These are phyloP conservation scores for Drosophila setosimentum DNA, from an alignment of 2,888 invertebrate species.

Conservation along the genomic window DNA sequence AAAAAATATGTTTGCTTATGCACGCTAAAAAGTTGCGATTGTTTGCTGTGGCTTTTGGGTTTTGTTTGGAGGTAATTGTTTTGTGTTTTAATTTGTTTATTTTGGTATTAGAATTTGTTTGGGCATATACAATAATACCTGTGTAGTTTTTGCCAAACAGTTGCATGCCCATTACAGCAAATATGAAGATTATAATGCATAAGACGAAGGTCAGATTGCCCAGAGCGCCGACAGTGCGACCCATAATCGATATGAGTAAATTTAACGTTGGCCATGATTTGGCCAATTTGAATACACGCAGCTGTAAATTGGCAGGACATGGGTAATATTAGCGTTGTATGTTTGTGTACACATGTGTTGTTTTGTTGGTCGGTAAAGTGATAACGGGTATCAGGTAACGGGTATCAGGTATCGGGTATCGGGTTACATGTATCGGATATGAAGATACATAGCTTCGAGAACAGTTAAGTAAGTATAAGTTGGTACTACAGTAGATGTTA, in stretches of 20 bases:
- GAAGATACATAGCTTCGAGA: conserved; percentile 31
- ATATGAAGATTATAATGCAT: conserved; percentile 99
- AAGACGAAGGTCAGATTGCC: conserved; percentile 99
- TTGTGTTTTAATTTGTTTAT: conserved; percentile 5
- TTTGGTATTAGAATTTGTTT: conserved; percentile 20
- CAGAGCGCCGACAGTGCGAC: conserved; percentile 98
- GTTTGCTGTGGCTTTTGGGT: conserved; percentile 44
- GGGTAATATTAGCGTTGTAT: conserved; percentile 41
- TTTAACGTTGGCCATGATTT: conserved; percentile 99
- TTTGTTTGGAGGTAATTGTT: conserved; percentile 19
- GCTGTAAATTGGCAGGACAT: conserved; percentile 86
- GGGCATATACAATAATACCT: conserved; percentile 86
- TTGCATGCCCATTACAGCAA: conserved; percentile 99
- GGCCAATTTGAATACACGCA: conserved; percentile 99
- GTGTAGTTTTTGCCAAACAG: conserved; percentile 98
- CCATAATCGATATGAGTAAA: conserved; percentile 99
- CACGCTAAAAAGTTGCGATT: conserved; percentile 73
- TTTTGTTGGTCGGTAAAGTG: conserved; percentile 7
- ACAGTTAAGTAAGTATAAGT: conserved; percentile 13
- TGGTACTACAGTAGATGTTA: conserved; percentile 6
- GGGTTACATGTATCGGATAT: conserved; percentile 13
- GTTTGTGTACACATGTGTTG: conserved; percentile 21
- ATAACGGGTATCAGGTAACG: conserved; percentile 4
- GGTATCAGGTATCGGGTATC: conserved; percentile 5
- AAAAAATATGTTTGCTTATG: conserved; percentile 61